Evolutionary conservation across 2,797 vertebrate genomes (phyloP).

Genomic region (Huso huso): DNA sequence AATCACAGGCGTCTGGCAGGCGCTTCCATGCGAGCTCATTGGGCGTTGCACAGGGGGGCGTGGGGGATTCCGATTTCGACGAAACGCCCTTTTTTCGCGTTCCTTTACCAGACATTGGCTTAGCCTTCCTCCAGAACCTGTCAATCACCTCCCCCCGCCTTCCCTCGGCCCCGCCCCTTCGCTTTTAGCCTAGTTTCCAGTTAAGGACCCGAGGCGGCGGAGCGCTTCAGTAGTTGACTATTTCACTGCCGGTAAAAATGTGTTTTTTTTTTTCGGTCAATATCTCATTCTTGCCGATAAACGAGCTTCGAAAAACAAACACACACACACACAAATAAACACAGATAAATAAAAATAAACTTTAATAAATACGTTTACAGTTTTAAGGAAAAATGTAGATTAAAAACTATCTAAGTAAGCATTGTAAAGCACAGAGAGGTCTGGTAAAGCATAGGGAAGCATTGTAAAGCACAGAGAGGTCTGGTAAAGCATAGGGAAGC

Average conservation of each 20-base stretch:
- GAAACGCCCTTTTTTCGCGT: neutral
- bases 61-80: slow-evolving; percentile 1
- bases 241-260: neutral
- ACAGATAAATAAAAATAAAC: too few species aligned
- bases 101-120: neutral
- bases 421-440: too few species aligned
- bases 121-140: slow-evolving; percentile 10
- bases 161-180: slow-evolving; percentile 8
- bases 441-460: too few species aligned
- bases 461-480: too few species aligned
- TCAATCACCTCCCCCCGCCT: slow-evolving; percentile 8
- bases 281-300: too few species aligned
- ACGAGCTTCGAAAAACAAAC: too few species aligned
- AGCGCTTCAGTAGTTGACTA: slow-evolving; percentile 10
- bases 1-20: slow-evolving; percentile 7
- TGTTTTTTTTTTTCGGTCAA: too few species aligned
- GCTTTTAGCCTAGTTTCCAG: slow-evolving; percentile 19
- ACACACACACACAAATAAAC: too few species aligned
- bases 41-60: neutral
- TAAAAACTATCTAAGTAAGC: too few species aligned
- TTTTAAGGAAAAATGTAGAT: too few species aligned
- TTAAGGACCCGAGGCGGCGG: neutral
- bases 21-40: slow-evolving; percentile 7
- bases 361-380: too few species aligned
- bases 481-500: too few species aligned